Evolutionary conservation across 1,140 invertebrate species (phyloP).

Genomic region (Procambarus virginalis): DNA sequence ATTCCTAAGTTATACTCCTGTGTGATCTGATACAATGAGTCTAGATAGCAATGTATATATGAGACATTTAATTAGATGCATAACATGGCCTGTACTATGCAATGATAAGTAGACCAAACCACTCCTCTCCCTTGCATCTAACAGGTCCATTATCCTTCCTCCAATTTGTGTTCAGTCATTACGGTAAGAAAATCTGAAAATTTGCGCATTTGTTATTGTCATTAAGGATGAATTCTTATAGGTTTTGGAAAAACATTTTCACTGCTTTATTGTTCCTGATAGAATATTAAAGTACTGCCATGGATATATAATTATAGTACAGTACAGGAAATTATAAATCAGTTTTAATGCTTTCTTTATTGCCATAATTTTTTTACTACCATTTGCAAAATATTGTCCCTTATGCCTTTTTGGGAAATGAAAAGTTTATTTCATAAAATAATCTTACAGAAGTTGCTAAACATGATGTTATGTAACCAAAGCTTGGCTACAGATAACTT

Average conservation of each 20-base stretch:
- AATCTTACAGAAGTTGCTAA: neutral
- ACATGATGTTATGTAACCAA: slow-evolving; percentile 29
- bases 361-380: slow-evolving; percentile 49
- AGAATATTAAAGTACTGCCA: neutral
- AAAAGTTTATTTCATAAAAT: neutral
- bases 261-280: neutral
- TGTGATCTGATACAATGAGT: slow-evolving; percentile 53
- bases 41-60: slow-evolving; percentile 56
- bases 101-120: slow-evolving; percentile 10
- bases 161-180: slow-evolving; percentile 50
- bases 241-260: neutral
- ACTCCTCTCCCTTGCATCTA: neutral
- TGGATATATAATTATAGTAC: neutral
- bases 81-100: slow-evolving; percentile 58
- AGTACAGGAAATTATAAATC: neutral
- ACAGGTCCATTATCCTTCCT: slow-evolving; percentile 6
- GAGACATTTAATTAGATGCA: slow-evolving; percentile 32
- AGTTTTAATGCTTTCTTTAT: neutral
- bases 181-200: slow-evolving; percentile 14
- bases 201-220: neutral
- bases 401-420: neutral
- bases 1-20: slow-evolving; percentile 39
- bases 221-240: slow-evolving; percentile 19
- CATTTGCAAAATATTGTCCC: neutral
- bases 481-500: slow-evolving; percentile 25